phyloP scores from a whole-genome alignment of 2,888 invertebrate genomes.

The Matsumyia berberina region DNA sequence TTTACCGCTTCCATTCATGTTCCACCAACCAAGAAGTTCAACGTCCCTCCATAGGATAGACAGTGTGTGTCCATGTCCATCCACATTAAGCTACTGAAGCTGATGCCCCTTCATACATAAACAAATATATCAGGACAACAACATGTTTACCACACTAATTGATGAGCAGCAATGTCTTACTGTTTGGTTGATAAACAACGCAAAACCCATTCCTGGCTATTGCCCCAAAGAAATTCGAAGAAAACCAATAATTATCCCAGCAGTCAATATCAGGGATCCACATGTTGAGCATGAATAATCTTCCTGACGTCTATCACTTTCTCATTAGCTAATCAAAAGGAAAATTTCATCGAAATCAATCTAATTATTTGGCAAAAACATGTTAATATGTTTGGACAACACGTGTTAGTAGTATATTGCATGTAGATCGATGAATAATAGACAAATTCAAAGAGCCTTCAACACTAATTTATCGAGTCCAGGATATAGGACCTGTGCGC shows the following conservation, averaged over 20 bases:
- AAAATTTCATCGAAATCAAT: neutral
- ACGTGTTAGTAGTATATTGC: too few relatives aligned
- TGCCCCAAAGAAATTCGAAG: neutral
- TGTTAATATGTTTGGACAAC: neutral
- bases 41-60: neutral
- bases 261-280: neutral
- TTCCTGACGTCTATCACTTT: neutral
- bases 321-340: neutral
- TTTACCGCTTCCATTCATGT: too few relatives aligned
- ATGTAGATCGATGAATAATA: too few relatives aligned
- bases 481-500: too few relatives aligned
- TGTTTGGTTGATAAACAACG: neutral
- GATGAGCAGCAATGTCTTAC: neutral
- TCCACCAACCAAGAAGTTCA: neutral
- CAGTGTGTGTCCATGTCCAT: neutral
- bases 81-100: neutral
- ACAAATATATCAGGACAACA: neutral
- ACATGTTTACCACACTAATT: neutral
- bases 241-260: slow-evolving; percentile 1
- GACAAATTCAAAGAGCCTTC: too few relatives aligned
- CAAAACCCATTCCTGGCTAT: neutral
- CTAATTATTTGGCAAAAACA: neutral
- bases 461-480: too few relatives aligned
- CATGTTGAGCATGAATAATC: neutral
- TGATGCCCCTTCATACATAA: neutral